Conservation (phyloP, 92 coral and sea anemone species). For the Phenganax subtilis region DNA sequence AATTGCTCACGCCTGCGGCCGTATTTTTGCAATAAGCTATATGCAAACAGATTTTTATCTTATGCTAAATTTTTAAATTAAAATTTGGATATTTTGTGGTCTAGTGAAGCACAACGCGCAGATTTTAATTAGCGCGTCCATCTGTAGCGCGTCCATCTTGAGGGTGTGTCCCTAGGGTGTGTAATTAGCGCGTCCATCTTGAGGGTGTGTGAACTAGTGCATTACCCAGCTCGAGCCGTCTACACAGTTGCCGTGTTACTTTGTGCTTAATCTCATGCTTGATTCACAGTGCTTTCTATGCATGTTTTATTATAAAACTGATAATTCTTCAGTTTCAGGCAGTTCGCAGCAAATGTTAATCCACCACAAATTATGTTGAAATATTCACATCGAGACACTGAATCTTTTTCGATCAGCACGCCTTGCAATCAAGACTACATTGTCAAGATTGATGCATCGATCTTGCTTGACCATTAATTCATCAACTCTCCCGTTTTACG, state of each 20-base stretch:
- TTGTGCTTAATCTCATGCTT: constrained; percentile 6
- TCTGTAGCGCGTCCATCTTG: not conserved
- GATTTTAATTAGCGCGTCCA: too few species aligned
- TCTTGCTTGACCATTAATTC: not conserved
- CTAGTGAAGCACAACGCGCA: too few species aligned
- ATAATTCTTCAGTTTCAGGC: not conserved
- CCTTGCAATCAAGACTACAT: not conserved
- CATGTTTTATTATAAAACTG: constrained; percentile 30
- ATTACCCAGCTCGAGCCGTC: not conserved
- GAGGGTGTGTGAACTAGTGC: not conserved
- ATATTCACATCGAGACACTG: not conserved
- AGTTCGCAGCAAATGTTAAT: not conserved
- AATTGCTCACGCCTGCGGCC: too few species aligned
- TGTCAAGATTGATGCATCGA: not conserved
- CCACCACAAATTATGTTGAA: constrained; percentile 8
- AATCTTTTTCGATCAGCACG: not conserved
- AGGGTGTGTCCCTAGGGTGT: not conserved
- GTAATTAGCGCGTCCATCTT: not conserved
- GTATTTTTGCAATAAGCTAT: too few species aligned
- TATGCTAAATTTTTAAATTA: too few species aligned
- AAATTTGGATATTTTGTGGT: too few species aligned
- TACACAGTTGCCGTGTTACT: not conserved
- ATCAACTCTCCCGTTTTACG: constrained; percentile 22
- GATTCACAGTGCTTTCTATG: constrained; percentile 10
- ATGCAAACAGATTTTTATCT: too few species aligned